Evolutionary conservation across 1,140 invertebrate species (phyloP).

Genomic region (Meloidogyne exigua): DNA sequence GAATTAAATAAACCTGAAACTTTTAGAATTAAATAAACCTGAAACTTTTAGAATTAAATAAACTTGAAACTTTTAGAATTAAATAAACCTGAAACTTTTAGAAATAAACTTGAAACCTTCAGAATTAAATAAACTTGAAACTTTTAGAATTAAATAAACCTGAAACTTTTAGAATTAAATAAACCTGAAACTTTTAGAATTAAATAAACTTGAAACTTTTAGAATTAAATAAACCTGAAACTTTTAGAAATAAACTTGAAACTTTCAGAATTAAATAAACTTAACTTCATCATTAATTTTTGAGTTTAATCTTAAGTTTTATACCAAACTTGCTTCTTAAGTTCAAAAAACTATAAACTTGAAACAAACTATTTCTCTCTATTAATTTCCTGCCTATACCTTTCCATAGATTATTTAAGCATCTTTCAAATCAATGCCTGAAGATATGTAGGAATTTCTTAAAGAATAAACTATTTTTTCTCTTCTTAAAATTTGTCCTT

Average conservation of each 20-base stretch:
- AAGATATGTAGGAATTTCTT: slow-evolving; percentile 25
- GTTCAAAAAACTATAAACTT: too few relatives aligned
- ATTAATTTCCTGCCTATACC: background rate
- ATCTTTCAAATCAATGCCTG: slow-evolving; percentile 27
- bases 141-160: too few relatives aligned
- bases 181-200: background rate
- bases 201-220: background rate
- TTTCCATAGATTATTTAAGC: background rate
- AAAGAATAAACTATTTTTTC: slow-evolving; percentile 10
- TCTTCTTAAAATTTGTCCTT: slow-evolving; percentile 39
- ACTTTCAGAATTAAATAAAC: too few relatives aligned
- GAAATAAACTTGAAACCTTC: too few relatives aligned
- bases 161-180: too few relatives aligned
- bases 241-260: background rate
- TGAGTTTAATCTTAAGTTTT: too few relatives aligned
- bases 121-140: too few relatives aligned
- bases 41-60: background rate
- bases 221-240: too few relatives aligned
- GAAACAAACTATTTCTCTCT: background rate
- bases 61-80: background rate
- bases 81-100: too few relatives aligned
- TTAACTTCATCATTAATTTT: too few relatives aligned
- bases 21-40: too few relatives aligned
- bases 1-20: too few relatives aligned
- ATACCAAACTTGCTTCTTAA: background rate